Conservation (phyloP, 1,140 invertebrate genomes). For the Aricia agestis region DNA sequence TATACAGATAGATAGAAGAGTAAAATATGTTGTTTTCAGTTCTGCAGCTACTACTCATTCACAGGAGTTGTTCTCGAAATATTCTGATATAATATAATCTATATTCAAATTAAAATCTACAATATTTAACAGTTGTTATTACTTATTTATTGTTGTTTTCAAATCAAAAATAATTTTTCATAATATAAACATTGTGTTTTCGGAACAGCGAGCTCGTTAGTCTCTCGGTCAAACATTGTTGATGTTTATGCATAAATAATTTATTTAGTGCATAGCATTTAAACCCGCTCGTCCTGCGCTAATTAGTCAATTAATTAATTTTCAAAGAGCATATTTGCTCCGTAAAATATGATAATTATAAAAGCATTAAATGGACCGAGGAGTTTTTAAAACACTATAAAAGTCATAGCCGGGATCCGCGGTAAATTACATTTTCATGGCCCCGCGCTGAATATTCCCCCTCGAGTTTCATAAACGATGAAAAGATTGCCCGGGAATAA, state of each 20-base stretch:
- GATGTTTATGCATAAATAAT: neutral
- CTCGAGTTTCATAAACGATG: neutral
- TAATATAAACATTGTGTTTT: too few species aligned
- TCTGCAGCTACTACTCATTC: too few species aligned
- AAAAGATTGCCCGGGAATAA: neutral
- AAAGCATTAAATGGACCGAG: neutral
- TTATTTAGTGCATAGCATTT: neutral
- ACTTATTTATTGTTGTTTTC: too few species aligned
- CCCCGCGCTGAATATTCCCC: neutral
- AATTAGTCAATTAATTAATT: neutral
- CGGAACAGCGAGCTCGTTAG: neutral
- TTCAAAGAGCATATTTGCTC: neutral
- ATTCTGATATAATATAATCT: too few species aligned
- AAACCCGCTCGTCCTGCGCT: neutral
- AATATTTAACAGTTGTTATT: too few species aligned
- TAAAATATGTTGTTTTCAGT: too few species aligned
- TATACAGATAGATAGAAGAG: too few species aligned
- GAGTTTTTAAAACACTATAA: constrained; percentile 3
- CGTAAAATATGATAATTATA: constrained; percentile 1
- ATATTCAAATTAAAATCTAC: too few species aligned
- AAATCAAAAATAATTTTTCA: too few species aligned
- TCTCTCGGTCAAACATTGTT: neutral
- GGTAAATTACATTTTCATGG: constrained; percentile 1
- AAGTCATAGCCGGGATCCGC: neutral
- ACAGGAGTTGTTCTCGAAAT: too few species aligned